These are phyloP conservation scores for Prenolepis imparis DNA, from an alignment of 2,888 invertebrate genomes.

Conservation along the genomic window DNA sequence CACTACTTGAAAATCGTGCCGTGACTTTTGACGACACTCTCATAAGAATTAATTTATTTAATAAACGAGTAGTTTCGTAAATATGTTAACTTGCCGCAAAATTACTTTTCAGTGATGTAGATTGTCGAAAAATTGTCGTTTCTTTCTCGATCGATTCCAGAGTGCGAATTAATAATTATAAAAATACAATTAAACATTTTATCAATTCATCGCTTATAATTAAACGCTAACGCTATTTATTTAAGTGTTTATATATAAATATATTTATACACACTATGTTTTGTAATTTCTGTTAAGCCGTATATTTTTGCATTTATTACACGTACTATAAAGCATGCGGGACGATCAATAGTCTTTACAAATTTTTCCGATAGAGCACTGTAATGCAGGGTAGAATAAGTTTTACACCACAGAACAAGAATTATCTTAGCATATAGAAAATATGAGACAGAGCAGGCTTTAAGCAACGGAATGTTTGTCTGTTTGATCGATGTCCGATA, in stretches of 20 bases:
- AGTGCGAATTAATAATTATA: constrained; percentile 15
- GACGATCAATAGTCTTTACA: constrained; percentile 21
- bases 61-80: not conserved
- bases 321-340: not conserved
- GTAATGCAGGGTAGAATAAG: not conserved
- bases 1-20: constrained; percentile 3
- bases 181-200: not conserved
- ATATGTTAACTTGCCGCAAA: not conserved
- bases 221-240: not conserved
- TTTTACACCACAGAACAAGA: constrained; percentile 19
- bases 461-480: not conserved
- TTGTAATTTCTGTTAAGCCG: not conserved
- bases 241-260: not conserved
- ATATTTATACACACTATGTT: not conserved
- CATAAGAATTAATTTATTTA: not conserved
- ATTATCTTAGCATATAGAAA: constrained; percentile 54
- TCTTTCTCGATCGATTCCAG: not conserved
- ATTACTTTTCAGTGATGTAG: not conserved
- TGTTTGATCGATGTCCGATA: constrained; percentile 17
- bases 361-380: constrained; percentile 8
- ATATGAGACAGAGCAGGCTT: constrained; percentile 29
- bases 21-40: not conserved
- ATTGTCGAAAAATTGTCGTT: not conserved
- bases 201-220: not conserved
- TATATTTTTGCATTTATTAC: not conserved